Evolutionary conservation across 2,888 invertebrate genomes (phyloP), one percentile per base, ranked within the genome.

Genomic region (Conus canariensis): DNA sequence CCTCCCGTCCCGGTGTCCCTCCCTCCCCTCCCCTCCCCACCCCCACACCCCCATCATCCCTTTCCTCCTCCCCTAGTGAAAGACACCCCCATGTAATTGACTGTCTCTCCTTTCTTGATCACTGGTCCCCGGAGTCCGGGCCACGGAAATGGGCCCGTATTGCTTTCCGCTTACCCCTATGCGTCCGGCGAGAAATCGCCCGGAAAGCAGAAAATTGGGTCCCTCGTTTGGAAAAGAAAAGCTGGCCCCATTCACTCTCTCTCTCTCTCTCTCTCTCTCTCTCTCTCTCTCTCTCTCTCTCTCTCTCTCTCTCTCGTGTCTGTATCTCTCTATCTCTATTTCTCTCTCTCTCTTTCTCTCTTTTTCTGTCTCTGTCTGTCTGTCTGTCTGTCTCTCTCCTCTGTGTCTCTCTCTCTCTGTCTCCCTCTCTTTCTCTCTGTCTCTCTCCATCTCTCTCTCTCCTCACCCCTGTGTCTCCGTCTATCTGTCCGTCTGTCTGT

Each of bases 201-300:
- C 89, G 91, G 90, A 90, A 91, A 90, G 86, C 87, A 91, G 91
- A 87, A 90, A 91, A 91, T 91, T 90, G 90, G 88, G 90, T 90
- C 88, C 86, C 90, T 87, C 88, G 88, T 87, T 91, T 88, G 87
- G 86, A 87, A 88, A 85, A 88, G 88, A 88, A 88, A 88, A 88
- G 83, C 83, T 82, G 82, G 89, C 30, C 80, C 82, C 64, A n/a
- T 89, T 82, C 89, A 25, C 77, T 19, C 64, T 14, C 14, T 45
- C 45, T 45, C 45, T 45, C 45, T 45, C 45, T 45, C 45, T 45
- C 45, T 45, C 45, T 45, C 45, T 45, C 45, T 45, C 45, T 45
- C 45, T 45, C 45, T 45, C 45, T 45, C 45, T 45, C 45, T 45
- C 45, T 45, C 45, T 45, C 45, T 45, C 45, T 45, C 45, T 45